Conservation (phyloP, 37 sponge, comb jelly and placozoan species). For the Chondrilla cf. caribensis region DNA sequence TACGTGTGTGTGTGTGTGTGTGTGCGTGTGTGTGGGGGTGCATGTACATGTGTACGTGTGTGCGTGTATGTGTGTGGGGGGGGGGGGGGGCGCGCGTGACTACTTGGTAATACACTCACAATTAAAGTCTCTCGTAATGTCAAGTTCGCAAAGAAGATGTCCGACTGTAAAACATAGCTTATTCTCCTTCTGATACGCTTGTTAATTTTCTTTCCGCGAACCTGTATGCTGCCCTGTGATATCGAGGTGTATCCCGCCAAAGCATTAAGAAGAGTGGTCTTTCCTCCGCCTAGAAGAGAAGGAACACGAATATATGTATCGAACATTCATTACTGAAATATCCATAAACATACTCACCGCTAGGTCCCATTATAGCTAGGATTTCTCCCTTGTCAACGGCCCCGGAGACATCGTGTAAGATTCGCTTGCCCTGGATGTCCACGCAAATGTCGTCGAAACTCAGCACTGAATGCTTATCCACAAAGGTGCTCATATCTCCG, state of each 20-base stretch:
- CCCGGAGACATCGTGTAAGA: conserved; percentile 56
- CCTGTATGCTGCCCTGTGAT: conserved; percentile 44
- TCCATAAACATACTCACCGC: conserved; percentile 41
- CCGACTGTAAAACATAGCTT: conserved; percentile 82
- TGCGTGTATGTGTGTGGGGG: conserved; percentile 1
- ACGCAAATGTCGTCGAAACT: conserved; percentile 50
- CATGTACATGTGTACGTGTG: not conserved
- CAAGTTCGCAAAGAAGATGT: conserved; percentile 80
- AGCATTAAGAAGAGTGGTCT: conserved; percentile 80
- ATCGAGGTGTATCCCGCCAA: conserved; percentile 51
- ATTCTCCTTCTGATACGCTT: conserved; percentile 49
- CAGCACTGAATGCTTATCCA: conserved; percentile 25
- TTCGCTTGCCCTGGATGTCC: conserved; percentile 39
- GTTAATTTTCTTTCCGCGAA: conserved; percentile 49
- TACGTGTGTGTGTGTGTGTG: not conserved
- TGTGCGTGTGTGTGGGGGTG: conserved; percentile 12
- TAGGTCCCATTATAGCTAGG: conserved; percentile 85
- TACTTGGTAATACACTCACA: conserved; percentile 31
- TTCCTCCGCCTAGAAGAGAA: conserved; percentile 64
- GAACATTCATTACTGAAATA: too few species aligned
- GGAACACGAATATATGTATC: not conserved
- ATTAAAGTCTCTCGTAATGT: conserved; percentile 71
- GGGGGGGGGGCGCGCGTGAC: not conserved
- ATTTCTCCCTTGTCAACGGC: conserved; percentile 51
- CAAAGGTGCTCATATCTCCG: too few species aligned